Evolutionary conservation across 92 coral and sea anemone genomes (phyloP).

Genomic region (Epizoanthus ramosus): DNA sequence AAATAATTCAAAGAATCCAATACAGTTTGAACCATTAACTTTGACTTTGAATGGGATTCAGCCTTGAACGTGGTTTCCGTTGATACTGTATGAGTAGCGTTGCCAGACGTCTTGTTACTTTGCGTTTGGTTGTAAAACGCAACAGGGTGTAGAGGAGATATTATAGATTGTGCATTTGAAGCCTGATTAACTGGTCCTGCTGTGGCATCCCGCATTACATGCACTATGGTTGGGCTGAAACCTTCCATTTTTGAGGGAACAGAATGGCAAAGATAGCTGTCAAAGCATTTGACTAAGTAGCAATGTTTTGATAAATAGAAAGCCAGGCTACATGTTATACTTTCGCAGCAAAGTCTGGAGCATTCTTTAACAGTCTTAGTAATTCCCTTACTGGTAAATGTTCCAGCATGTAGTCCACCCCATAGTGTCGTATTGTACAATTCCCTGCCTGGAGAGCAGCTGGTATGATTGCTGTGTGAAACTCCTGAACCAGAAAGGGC

Average conservation of each 20-base stretch:
- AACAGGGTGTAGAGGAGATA: not conserved
- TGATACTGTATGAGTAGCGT: not conserved
- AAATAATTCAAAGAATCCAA: constrained; percentile 53
- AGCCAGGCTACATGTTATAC: constrained; percentile 79
- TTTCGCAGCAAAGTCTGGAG: constrained; percentile 75
- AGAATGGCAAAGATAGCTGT: constrained; percentile 80
- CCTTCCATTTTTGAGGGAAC: constrained; percentile 84
- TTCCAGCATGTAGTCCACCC: constrained; percentile 88
- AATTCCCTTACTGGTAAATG: constrained; percentile 71
- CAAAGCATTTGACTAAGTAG: constrained; percentile 85
- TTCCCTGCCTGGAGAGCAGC: constrained; percentile 65
- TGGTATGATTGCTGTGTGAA: constrained; percentile 8
- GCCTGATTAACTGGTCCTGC: not conserved
- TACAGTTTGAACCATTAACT: constrained; percentile 52
- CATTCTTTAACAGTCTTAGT: constrained; percentile 65
- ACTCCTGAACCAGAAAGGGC: not conserved
- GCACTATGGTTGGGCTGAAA: constrained; percentile 83
- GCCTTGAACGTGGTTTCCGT: not conserved
- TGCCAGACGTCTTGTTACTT: not conserved
- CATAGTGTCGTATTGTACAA: constrained; percentile 78
- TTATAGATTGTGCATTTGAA: not conserved
- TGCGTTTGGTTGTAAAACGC: not conserved
- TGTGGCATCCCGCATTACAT: constrained; percentile 42
- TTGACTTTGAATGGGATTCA: constrained; percentile 1
- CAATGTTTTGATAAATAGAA: constrained; percentile 85